phyloP scores from a whole-genome alignment of 2,113 vertebrate species.

The Protobothrops mucrosquamatus region DNA sequence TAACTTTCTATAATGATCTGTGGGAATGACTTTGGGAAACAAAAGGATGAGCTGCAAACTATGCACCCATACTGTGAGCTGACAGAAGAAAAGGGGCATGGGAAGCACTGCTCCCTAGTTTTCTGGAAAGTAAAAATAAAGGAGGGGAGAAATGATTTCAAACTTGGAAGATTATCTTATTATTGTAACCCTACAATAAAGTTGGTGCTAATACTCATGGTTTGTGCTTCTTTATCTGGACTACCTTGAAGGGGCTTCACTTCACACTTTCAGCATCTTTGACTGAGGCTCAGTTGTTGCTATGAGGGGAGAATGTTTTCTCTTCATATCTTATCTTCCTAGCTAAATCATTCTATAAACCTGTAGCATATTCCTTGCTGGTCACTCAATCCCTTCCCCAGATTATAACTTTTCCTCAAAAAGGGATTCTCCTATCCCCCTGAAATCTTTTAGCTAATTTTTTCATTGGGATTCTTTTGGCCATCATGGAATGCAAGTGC shows the following conservation, averaged over 20 bases:
- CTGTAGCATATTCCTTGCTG: not conserved
- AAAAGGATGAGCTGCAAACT: not conserved
- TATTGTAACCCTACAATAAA: not conserved
- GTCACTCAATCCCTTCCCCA: not conserved
- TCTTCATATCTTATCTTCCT: not conserved
- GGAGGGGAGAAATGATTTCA: not conserved
- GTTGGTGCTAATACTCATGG: not conserved
- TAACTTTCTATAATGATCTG: not conserved
- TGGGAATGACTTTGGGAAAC: not conserved
- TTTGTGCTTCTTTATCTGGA: not conserved
- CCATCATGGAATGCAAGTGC: not conserved
- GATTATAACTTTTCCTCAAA: not conserved
- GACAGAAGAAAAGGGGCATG: not conserved
- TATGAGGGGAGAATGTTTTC: not conserved
- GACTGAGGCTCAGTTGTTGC: not conserved
- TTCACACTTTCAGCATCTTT: not conserved
- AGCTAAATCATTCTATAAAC: not conserved
- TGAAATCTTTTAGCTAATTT: not conserved
- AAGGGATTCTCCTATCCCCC: not conserved
- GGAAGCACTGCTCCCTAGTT: not conserved
- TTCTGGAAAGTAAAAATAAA: too few relatives aligned
- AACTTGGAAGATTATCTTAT: not conserved
- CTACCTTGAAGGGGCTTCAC: not conserved
- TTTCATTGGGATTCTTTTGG: not conserved
- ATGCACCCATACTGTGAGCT: not conserved